These are phyloP conservation scores for Stictocephala bisonia DNA, from an alignment of 2,888 invertebrate species.

Conservation along the genomic window DNA sequence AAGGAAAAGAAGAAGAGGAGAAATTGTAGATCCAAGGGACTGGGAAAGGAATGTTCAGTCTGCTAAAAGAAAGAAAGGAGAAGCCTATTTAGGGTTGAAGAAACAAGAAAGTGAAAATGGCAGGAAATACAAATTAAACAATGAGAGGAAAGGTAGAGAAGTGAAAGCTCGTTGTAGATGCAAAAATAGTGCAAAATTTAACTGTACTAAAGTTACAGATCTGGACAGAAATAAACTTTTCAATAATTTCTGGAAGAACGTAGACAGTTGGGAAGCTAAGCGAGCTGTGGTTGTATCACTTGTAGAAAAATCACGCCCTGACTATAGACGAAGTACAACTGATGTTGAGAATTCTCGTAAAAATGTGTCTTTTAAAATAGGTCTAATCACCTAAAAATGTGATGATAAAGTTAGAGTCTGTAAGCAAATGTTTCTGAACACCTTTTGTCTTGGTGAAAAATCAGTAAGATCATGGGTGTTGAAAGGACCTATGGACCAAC, in stretches of 20 bases:
- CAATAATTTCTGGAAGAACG: constrained; percentile 36
- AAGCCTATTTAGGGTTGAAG: constrained; percentile 36
- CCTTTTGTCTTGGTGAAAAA: constrained; percentile 38
- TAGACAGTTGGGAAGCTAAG: constrained; percentile 39
- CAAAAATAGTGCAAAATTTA: constrained; percentile 29
- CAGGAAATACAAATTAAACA: constrained; percentile 28
- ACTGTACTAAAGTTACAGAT: constrained; percentile 31
- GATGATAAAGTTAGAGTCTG: constrained; percentile 33
- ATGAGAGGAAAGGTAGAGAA: constrained; percentile 24
- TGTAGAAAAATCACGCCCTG: constrained; percentile 40
- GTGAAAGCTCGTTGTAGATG: constrained; percentile 28
- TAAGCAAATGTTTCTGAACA: constrained; percentile 42
- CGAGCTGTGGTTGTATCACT: constrained; percentile 18
- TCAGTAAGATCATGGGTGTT: constrained; percentile 33
- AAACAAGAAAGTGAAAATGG: constrained; percentile 36
- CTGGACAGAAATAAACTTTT: constrained; percentile 32
- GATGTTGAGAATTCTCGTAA: constrained; percentile 34
- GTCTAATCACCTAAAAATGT: constrained; percentile 32
- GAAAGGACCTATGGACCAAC: constrained; percentile 27
- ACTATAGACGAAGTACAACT: constrained; percentile 22
- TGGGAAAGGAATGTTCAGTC: constrained; percentile 34
- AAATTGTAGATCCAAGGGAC: constrained; percentile 36
- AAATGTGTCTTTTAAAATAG: constrained; percentile 29
- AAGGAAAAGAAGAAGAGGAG: constrained; percentile 33
- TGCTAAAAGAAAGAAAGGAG: constrained; percentile 43